These are phyloP conservation scores for Pluvianellus socialis DNA, from an alignment of 2,113 vertebrate species.

Conservation along the genomic window DNA sequence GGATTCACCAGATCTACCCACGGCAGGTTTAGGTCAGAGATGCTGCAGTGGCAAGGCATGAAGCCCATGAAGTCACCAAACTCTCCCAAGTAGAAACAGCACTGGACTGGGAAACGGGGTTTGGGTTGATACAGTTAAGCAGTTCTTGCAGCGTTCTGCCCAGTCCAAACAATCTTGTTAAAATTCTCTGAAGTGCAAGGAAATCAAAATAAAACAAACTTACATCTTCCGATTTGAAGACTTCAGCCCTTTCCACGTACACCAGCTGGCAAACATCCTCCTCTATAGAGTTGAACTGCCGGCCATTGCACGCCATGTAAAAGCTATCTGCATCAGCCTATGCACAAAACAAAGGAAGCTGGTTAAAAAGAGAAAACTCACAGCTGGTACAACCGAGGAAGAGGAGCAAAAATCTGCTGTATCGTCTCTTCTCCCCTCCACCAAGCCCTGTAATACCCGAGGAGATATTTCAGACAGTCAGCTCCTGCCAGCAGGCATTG, in stretches of 20 bases:
- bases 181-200: not conserved
- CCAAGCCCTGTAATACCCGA: not conserved
- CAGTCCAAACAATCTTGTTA: not conserved
- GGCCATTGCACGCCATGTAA: slow-evolving; percentile 91
- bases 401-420: not conserved
- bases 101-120: not conserved
- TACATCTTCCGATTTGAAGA: slow-evolving; percentile 94
- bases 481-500: not conserved
- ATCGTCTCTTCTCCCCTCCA: not conserved
- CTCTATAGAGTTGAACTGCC: slow-evolving; percentile 97
- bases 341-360: not conserved
- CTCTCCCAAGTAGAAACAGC: not conserved
- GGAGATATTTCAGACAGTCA: not conserved
- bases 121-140: not conserved
- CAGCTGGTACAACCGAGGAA: not conserved
- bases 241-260: slow-evolving; percentile 95
- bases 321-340: slow-evolving; percentile 96
- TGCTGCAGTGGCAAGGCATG: not conserved
- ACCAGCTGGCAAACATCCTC: slow-evolving; percentile 96
- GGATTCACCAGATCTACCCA: not conserved
- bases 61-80: not conserved
- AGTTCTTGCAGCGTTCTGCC: not conserved
- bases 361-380: not conserved
- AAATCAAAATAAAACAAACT: not conserved
- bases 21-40: not conserved